phyloP scores from a whole-genome alignment of 2,888 invertebrate species.

The Chloromyia formosa region DNA sequence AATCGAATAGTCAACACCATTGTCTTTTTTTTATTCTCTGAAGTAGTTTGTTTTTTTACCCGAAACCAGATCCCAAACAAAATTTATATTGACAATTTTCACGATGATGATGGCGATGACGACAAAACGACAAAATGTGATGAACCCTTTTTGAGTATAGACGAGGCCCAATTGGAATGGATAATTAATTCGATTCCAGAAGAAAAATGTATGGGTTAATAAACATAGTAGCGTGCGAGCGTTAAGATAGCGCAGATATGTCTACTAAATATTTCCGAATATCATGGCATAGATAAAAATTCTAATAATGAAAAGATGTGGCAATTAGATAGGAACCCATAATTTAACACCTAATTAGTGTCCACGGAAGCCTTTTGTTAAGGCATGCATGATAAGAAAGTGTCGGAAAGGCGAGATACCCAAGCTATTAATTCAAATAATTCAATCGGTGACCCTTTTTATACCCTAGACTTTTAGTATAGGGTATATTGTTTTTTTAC shows the following conservation, averaged over 20 bases:
- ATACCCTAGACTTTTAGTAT: too few relatives aligned
- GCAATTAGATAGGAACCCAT: conserved; percentile 31
- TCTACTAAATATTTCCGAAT: neutral
- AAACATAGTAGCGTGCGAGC: too few relatives aligned
- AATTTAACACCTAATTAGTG: conserved; percentile 36
- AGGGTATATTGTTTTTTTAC: too few relatives aligned
- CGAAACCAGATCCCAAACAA: neutral
- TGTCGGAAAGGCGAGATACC: neutral
- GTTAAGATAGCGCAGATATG: neutral
- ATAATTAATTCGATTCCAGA: conserved; percentile 32
- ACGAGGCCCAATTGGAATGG: neutral
- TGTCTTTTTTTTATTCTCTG: too few relatives aligned
- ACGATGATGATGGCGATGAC: neutral
- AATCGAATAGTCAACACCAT: too few relatives aligned
- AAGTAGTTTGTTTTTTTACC: too few relatives aligned
- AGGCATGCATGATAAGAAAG: neutral
- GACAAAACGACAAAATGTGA: neutral
- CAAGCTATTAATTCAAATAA: neutral
- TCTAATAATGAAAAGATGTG: neutral
- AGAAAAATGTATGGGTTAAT: too few relatives aligned
- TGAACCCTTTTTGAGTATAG: neutral
- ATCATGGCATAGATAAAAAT: neutral
- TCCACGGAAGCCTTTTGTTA: conserved; percentile 25
- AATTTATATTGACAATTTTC: conserved; percentile 28
- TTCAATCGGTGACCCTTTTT: neutral